These are phyloP conservation scores for Drosophila mojavensis DNA, from an alignment of 1,140 invertebrate species.

Conservation along the genomic window DNA sequence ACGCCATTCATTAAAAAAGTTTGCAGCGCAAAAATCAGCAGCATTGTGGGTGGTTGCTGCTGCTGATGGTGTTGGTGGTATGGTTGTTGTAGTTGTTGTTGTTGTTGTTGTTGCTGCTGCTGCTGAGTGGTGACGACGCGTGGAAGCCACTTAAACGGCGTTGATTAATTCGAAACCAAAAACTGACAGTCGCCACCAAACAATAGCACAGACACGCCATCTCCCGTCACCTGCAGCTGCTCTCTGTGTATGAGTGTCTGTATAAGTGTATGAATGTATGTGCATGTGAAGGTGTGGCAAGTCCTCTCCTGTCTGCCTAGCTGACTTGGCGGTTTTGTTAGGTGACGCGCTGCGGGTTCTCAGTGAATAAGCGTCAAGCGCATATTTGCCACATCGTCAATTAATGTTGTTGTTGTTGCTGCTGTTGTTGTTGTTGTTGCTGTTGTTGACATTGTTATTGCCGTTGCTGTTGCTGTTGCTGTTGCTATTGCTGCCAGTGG, in stretches of 20 bases:
- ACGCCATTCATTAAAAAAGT: conserved; percentile 80
- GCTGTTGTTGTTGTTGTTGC: too few relatives aligned
- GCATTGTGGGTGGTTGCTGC: conserved; percentile 1
- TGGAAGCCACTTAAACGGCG: conserved; percentile 69
- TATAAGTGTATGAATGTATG: neutral
- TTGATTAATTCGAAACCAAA: conserved; percentile 79
- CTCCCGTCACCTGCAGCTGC: conserved; percentile 41
- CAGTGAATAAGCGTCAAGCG: conserved; percentile 36
- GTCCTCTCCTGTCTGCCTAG: conserved; percentile 22
- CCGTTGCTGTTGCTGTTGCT: conserved; percentile 38
- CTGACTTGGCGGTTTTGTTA: conserved; percentile 63
- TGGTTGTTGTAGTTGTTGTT: neutral
- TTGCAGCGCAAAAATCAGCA: conserved; percentile 65
- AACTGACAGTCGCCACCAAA: conserved; percentile 72
- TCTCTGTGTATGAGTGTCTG: conserved; percentile 17
- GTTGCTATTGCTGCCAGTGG: conserved; percentile 13
- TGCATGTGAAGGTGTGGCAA: conserved; percentile 50
- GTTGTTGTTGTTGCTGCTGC: neutral
- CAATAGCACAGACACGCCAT: conserved; percentile 49
- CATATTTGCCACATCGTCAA: conserved; percentile 62
- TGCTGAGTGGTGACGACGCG: conserved; percentile 42
- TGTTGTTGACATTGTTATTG: conserved; percentile 37
- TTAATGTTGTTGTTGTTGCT: conserved; percentile 58
- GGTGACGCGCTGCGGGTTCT: conserved; percentile 36
- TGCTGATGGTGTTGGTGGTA: too few relatives aligned